Base-by-base conservation (phyloP, 2,113 vertebrate species). In the Clarias magur region DNA sequence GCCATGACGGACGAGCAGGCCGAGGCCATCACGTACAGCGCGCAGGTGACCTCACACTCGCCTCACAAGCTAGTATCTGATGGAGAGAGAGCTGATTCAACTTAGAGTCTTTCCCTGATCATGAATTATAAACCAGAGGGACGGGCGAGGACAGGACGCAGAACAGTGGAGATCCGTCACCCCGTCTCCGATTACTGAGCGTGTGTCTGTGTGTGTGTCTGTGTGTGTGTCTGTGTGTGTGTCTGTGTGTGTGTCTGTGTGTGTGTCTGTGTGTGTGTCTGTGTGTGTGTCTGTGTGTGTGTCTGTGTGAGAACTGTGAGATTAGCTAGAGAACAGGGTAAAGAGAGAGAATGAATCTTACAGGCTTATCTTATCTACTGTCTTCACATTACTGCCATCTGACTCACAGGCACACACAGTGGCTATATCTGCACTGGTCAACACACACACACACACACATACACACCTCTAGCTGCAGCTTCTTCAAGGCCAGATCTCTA, bases 11-110 rank as follows among this genome's bases (percentile, higher is more conserved):
- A 96, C 79, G 96, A 97, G 93, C 96, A 99, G 94, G 97, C 97
- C 87, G 98, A 99, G 95, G 97, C 97, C 90, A 95, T 99, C 88
- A 99, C 98, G 2, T 96, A 95, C 92, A 97, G 96, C 5, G 97
- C 98, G 90, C 98, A 99, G 98, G 98, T 99, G 42, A 73, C n/a
- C 16, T 34, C 8, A 15, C 80, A 38, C n/a, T 53, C 67, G n/a
- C 6, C 76, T 56, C 48, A 48, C 13, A 27, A 38, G 3, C 53
- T 11, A 16, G 4, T 38, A 57, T 80, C 76, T 2, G 30, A 27
- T 59, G 16, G 53, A 23, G 21, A 16, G 68, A 60, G 68, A 62
- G 11, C 1, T 3, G 76, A 68, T 65, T 7, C 38, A 76, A 70
- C 56, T 23, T 62, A 4, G 5, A 82, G 38, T 86, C 25, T n/a